Conservation (phyloP, 2,113 vertebrate species). For the Sorex fumeus region DNA sequence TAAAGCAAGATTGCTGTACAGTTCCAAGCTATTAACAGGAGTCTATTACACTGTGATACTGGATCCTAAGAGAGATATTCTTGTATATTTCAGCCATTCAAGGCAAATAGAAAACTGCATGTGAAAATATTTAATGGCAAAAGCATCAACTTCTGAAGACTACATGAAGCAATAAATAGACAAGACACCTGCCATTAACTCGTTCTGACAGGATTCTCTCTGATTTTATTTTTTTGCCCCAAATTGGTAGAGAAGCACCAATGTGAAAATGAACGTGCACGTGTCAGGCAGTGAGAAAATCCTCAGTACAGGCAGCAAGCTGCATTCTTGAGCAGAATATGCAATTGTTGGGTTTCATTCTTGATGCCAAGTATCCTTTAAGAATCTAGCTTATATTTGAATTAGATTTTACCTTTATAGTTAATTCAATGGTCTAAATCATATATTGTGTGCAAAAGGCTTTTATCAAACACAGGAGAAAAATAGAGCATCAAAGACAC, state of each 20-base stretch:
- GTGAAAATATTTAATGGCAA: conserved; percentile 91
- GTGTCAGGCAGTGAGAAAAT: conserved; percentile 16
- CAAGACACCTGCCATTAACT: conserved; percentile 78
- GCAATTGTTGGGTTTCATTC: background rate
- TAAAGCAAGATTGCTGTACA: conserved; percentile 91
- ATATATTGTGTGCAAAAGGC: conserved; percentile 53
- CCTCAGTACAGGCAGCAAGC: background rate
- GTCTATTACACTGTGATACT: conserved; percentile 87
- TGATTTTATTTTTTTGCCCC: conserved; percentile 18
- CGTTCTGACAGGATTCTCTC: conserved; percentile 74
- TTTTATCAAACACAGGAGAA: conserved; percentile 60
- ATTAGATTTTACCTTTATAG: conserved; percentile 60
- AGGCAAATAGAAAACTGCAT: conserved; percentile 90
- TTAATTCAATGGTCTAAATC: conserved; percentile 48
- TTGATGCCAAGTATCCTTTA: conserved; percentile 37
- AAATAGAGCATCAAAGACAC: background rate
- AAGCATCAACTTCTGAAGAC: conserved; percentile 84
- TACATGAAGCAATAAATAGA: conserved; percentile 75
- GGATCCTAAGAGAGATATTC: conserved; percentile 89
- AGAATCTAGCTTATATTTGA: conserved; percentile 38
- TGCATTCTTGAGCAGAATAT: conserved; percentile 28
- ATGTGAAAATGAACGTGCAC: background rate
- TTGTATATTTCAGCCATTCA: conserved; percentile 92
- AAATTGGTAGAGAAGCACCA: background rate
- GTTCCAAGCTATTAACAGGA: conserved; percentile 91